Evolutionary conservation across 2,888 invertebrate genomes (phyloP).

Genomic region (Rotaria sp.): DNA sequence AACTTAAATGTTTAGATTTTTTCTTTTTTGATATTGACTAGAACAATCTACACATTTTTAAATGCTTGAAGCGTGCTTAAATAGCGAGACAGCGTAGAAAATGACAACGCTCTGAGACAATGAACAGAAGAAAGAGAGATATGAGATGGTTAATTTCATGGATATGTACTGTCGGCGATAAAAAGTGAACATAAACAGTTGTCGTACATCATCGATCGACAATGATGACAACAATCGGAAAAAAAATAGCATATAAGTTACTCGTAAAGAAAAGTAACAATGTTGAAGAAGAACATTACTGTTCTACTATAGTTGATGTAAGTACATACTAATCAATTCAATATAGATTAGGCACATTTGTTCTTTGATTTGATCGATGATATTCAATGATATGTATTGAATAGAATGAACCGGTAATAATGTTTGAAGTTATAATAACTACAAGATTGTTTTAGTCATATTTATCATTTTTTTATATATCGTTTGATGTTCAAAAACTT

Average conservation of each 20-base stretch:
- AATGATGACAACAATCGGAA: neutral
- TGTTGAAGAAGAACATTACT: neutral
- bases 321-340: neutral
- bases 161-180: neutral
- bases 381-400: neutral
- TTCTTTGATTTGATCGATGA: neutral
- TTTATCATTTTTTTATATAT: neutral
- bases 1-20: neutral
- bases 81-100: neutral
- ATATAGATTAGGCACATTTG: neutral
- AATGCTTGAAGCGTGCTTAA: neutral
- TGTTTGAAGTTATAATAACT: neutral
- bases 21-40: neutral
- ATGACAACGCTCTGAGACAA: neutral
- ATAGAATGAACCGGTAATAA: neutral
- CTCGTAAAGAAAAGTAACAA: neutral
- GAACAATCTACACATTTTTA: neutral
- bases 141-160: neutral
- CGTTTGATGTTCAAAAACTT: too few species aligned
- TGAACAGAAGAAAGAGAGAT: neutral
- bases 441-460: neutral
- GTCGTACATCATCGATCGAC: neutral
- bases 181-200: neutral
- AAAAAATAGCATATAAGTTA: neutral
- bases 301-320: neutral